A percentile compares a stretch with the other conserved stretches of the same genome.
phyloP scores from a whole-genome alignment of 2,888 invertebrate species.

The Nudaria mundana region DNA sequence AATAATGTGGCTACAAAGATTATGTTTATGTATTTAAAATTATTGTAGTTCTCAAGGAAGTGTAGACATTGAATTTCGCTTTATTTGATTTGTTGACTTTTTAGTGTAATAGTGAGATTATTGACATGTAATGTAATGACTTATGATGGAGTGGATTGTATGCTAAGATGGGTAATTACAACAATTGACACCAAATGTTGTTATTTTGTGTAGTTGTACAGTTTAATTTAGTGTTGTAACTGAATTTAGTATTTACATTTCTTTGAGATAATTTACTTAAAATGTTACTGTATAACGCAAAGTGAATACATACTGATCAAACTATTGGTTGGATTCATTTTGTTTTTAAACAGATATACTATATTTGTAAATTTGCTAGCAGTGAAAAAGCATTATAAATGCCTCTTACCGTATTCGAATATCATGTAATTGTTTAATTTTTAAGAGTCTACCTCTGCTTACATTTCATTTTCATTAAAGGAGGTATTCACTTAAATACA shows the following conservation, averaged over 20 bases:
- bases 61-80: conserved; percentile 51
- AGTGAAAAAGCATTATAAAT: conserved; percentile 60
- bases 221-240: conserved; percentile 18
- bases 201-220: conserved; percentile 12
- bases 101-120: conserved; percentile 22
- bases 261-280: conserved; percentile 50
- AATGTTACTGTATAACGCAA: conserved; percentile 41
- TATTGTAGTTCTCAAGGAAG: conserved; percentile 59
- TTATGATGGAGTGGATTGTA: conserved; percentile 20
- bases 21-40: conserved; percentile 40
- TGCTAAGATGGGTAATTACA: conserved; percentile 11
- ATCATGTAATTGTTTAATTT: conserved; percentile 42
- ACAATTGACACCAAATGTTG: conserved; percentile 28
- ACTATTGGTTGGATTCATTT: conserved; percentile 56
- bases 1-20: conserved; percentile 37
- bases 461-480: conserved; percentile 24
- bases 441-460: conserved; percentile 54
- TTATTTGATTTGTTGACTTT: conserved; percentile 34
- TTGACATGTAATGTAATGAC: conserved; percentile 19
- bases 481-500: conserved; percentile 59
- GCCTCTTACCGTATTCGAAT: conserved; percentile 51
- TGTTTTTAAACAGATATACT: conserved; percentile 42
- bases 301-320: conserved; percentile 49
- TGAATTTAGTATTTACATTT: conserved; percentile 53
- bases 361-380: conserved; percentile 41